Evolutionary conservation across 2,888 invertebrate species (phyloP).

Genomic region (Isoperla grammatica): DNA sequence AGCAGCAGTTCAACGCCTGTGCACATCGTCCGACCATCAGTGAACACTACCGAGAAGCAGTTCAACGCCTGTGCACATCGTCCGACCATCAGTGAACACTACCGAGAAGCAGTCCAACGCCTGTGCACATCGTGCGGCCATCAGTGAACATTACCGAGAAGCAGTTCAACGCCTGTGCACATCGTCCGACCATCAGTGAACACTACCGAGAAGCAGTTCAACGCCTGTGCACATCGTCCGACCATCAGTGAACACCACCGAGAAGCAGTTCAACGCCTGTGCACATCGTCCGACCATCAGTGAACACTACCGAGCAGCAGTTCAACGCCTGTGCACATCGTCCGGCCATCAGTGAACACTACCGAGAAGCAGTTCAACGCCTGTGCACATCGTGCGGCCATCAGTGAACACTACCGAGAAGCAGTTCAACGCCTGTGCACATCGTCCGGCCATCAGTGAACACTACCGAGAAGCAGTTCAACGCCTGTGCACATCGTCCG

Average conservation of each 20-base stretch:
- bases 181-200: conserved; percentile 23
- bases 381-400: conserved; percentile 28
- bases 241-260: conserved; percentile 1
- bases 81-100: conserved; percentile 18
- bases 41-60: neutral
- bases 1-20: conserved; percentile 21
- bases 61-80: conserved; percentile 29
- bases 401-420: neutral
- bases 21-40: conserved; percentile 26
- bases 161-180: conserved; percentile 26
- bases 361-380: neutral
- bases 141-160: neutral
- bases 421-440: conserved; percentile 26
- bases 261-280: conserved; percentile 21
- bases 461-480: no score
- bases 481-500: conserved; percentile 29
- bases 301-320: neutral
- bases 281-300: conserved; percentile 26
- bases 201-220: no score
- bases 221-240: conserved; percentile 29
- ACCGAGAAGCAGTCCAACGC: neutral
- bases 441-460: conserved; percentile 23
- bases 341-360: conserved; percentile 17
- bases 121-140: conserved; percentile 28
- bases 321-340: conserved; percentile 29